Evolutionary conservation across 2,797 vertebrate genomes (phyloP), one percentile per base, ranked within the genome.

Genomic region (Malurus splendens): DNA sequence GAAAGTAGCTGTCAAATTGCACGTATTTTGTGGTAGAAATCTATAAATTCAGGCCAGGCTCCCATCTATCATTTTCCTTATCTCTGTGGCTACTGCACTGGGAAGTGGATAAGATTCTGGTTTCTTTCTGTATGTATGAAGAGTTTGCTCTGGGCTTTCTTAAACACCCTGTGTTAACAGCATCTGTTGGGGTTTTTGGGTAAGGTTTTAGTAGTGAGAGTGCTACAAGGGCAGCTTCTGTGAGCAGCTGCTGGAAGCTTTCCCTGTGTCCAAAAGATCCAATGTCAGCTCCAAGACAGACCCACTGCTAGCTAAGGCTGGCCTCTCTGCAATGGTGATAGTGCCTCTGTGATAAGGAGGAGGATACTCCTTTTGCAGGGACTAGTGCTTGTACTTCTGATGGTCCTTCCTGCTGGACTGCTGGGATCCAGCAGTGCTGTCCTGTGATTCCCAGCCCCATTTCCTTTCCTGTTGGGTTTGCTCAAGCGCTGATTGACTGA

Each of bases 61-160:
- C 62, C 91, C 54, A 70, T 93, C 90, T 94, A 78, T 92, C 85
- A 90, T 87, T 93, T 89, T 83, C 48, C 87, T 92, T 94, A 90
- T 94, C 94, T 95, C 70, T 44, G 27, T 54, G 30, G 25, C 64
- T 95, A 38, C 62, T 64, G 76, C 60, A 57, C 2, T 78, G 59
- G 59, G 62, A 77, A 90, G 47, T 3, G 13, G 93, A 7, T 67
- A 88, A 82, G 68, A 72, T 80, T 90, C 55, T 86, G 36, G 18
- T 52, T 90, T 78, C 78, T 80, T 60, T 65, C 68, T 52, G n/a
- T 67, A 14, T 41, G 33, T 65, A 78, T 64, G 55, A 77, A 74
- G 39, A 48, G 51, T 86, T 79, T 88, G 45, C 80, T 82, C 52
- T 76, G 56, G 67, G 42, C 72, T 78, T 90, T 87, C 47, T 86